Evolutionary conservation across 2,797 vertebrate species (phyloP), one percentile per base, ranked within the genome.

Genomic region (Chromis chromis): DNA sequence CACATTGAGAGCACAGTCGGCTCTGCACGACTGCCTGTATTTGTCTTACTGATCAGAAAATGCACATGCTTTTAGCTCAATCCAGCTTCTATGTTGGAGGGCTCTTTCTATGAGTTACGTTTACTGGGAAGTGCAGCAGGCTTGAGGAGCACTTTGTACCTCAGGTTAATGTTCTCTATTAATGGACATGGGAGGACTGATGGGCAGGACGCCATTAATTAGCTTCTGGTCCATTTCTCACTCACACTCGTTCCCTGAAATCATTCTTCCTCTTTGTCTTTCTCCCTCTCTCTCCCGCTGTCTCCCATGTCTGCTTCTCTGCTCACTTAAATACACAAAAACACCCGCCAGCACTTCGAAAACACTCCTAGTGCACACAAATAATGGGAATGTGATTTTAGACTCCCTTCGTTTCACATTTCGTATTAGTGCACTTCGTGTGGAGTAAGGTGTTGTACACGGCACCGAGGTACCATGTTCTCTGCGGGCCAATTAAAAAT

Each of bases 101-200:
- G 83, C 84, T 83, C 70, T 87, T 62, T 87, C 79, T 90, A 70
- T 93, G 93, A 95, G 90, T 94, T 93, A 92, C 85, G 83, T 91
- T 94, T 94, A 91, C 93, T 87, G 90, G 92, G 92, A 95, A 95
- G 92, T 85, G 88, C 90, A 89, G 88, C 84, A 78, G 90, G 89
- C 89, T 89, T 81, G 88, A 92, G 92, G 86, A 94, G 91, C 91
- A 93, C 94, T 94, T 88, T 95, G 94, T 95, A 90, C 93, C 92
- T 89, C 91, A 93, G 94, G 93, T 94, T 95, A 95, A 95, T 95
- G 94, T 94, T 94, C 94, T 92, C 93, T 94, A 94, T 95, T 95
- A 95, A 95, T 93, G 93, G 93, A 93, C 89, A 93, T 76, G 84
- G 85, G 85, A 82, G 88, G 86, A 89, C 90, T 93, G 89, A 94